Evolutionary conservation across 2,888 invertebrate genomes (phyloP).

Genomic region (Syritta pipiens): DNA sequence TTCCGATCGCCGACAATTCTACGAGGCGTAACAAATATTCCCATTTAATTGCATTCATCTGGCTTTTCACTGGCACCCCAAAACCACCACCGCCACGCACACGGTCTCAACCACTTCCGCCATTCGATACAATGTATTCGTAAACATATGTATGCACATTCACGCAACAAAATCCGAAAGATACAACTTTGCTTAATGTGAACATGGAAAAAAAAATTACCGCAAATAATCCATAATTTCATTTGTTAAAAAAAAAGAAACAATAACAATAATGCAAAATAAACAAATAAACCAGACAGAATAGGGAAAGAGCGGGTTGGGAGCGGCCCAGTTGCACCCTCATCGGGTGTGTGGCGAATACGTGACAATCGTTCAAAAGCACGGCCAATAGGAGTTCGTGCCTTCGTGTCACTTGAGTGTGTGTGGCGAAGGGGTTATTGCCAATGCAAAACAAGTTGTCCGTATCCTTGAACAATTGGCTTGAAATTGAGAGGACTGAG

Average conservation of each 20-base stretch:
- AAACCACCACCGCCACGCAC: not conserved
- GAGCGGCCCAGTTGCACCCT: not conserved
- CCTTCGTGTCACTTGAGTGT: slow-evolving; percentile 56
- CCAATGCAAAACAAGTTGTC: slow-evolving; percentile 40
- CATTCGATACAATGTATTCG: too few species aligned
- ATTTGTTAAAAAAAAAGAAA: slow-evolving; percentile 37
- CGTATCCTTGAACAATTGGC: slow-evolving; percentile 55
- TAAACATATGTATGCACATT: not conserved
- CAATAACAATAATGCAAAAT: not conserved
- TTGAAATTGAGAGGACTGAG: slow-evolving; percentile 13
- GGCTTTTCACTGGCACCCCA: slow-evolving; percentile 20
- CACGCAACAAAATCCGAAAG: slow-evolving; percentile 5
- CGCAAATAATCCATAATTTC: slow-evolving; percentile 38
- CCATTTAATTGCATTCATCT: slow-evolving; percentile 56
- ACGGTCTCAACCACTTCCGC: not conserved
- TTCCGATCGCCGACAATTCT: not conserved
- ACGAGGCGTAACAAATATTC: slow-evolving; percentile 6
- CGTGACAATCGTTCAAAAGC: slow-evolving; percentile 56
- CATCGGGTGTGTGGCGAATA: slow-evolving; percentile 22
- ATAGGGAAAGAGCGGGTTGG: not conserved
- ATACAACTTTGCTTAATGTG: not conserved
- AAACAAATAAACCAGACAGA: slow-evolving; percentile 27
- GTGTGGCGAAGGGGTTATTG: slow-evolving; percentile 29
- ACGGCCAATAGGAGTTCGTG: slow-evolving; percentile 60
- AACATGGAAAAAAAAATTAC: not conserved